Evolutionary conservation across 2,797 vertebrate genomes (phyloP).

Genomic region (Tympanoctomys barrerae): DNA sequence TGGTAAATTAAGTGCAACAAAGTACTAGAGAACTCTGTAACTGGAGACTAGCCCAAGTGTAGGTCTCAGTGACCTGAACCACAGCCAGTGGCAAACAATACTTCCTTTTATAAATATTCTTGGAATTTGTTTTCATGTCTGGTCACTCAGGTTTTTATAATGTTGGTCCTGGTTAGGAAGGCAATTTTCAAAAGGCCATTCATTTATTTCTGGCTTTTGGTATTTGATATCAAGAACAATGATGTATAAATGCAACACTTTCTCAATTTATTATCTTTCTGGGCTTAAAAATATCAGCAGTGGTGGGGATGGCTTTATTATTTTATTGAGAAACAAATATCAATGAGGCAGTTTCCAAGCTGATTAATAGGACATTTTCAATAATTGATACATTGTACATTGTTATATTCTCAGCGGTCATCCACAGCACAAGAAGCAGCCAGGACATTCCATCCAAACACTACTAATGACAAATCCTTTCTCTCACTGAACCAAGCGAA

Average conservation of each 20-base stretch:
- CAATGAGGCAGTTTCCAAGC: too few species aligned
- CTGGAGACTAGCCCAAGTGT: background rate
- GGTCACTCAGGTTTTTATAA: background rate
- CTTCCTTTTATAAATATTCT: background rate
- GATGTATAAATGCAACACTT: background rate
- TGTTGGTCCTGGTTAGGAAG: background rate
- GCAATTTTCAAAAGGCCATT: background rate
- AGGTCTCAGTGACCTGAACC: background rate
- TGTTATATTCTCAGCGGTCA: too few species aligned
- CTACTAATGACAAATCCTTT: too few species aligned
- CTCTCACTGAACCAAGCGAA: too few species aligned
- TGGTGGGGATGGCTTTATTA: background rate
- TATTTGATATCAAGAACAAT: slow-evolving; percentile 24
- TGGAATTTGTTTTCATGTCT: background rate
- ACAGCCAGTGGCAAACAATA: background rate
- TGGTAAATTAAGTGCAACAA: background rate
- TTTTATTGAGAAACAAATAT: too few species aligned
- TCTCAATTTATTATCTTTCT: background rate
- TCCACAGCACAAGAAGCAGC: too few species aligned
- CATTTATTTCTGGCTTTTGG: slow-evolving; percentile 6
- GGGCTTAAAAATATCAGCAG: background rate
- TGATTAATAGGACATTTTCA: too few species aligned
- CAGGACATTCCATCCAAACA: too few species aligned
- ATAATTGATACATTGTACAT: too few species aligned
- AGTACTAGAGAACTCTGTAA: background rate